Evolutionary conservation across 2,797 vertebrate genomes (phyloP).

Genomic region (Hoplostethus atlanticus): DNA sequence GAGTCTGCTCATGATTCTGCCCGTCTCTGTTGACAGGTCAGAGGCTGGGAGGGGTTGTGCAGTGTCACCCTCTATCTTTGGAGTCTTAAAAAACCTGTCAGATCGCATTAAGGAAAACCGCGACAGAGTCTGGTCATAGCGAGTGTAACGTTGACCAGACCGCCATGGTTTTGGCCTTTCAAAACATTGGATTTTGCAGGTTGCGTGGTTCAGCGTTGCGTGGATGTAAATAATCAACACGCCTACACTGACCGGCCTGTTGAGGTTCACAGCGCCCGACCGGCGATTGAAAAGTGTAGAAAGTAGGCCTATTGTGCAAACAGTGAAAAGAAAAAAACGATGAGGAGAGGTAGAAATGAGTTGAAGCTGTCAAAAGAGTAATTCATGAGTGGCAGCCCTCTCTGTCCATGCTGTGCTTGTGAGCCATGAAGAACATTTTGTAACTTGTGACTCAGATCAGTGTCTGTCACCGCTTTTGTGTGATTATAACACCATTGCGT

Average conservation of each 20-base stretch:
- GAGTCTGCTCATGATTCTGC: conserved; percentile 39
- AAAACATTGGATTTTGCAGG: background rate
- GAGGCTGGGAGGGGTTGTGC: conserved; percentile 31
- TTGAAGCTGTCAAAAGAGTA: conserved; percentile 27
- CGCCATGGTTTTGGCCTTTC: background rate
- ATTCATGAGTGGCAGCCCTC: conserved; percentile 16
- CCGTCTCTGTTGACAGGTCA: conserved; percentile 32
- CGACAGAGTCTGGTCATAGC: background rate
- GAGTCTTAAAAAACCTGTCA: conserved; percentile 60
- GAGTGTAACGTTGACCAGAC: background rate
- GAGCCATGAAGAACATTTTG: conserved; percentile 62
- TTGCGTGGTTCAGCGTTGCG: background rate
- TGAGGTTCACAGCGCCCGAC: background rate
- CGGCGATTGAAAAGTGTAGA: background rate
- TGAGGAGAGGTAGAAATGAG: conserved; percentile 7
- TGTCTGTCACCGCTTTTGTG: conserved; percentile 19
- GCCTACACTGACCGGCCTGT: background rate
- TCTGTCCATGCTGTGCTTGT: conserved; percentile 46
- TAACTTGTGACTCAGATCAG: conserved; percentile 62
- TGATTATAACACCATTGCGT: conserved; percentile 29
- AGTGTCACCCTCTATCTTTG: conserved; percentile 50
- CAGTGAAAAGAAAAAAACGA: background rate
- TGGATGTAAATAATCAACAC: background rate
- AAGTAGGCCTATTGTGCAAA: background rate
- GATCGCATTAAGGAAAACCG: conserved; percentile 44